Evolutionary conservation across 2,888 invertebrate genomes (phyloP), one percentile per base, ranked within the genome.

Genomic region (Atrina japonica): DNA sequence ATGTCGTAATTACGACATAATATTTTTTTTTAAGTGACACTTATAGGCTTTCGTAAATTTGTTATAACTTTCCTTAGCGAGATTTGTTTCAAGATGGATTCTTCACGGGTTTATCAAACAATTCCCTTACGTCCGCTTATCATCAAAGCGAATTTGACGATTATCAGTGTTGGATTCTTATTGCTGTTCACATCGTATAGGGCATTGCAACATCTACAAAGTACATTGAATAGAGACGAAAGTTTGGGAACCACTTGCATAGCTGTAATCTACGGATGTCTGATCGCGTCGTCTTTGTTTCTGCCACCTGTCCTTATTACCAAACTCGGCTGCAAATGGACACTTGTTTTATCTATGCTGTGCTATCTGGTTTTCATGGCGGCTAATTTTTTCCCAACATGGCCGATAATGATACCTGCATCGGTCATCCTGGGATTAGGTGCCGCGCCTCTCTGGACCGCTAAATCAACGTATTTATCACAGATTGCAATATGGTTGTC

Each of bases 381-480:
- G 53, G 95, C 97, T 45, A 98, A 99, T 91, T 96, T 98, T 88
- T 95, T 96, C 88, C 97, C 98, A 1, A 93, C 93, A 78, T 94
- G 93, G 77, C 96, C 95, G 89, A 97, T 97, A n/a, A 88, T 91
- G 81, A 81, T 90, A n/a, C 88, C 91, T 0, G 96, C 97, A 43
- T 97, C 98, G 25, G 94, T 98, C 30, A 92, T 98, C 16, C 94
- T 97, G 45, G 98, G 99, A 78, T 92, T 98, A 66, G 97, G 97
- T 5, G 98, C 97, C 1, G 97, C 98, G 0, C 98, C 98, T 63
- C 95, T 99, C 94, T 99, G 99, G 99, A 96, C 97, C 0, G 96
- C 98, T 21, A 97, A 98, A 90, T 98, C 98, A 70, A 96, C 97
- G 1, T 99, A 99, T 90, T 93, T 99, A 76, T 98, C 98, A 11